These are phyloP conservation scores for Drosophila lacteicornis DNA, from an alignment of 1,140 invertebrate species.

Conservation along the genomic window DNA sequence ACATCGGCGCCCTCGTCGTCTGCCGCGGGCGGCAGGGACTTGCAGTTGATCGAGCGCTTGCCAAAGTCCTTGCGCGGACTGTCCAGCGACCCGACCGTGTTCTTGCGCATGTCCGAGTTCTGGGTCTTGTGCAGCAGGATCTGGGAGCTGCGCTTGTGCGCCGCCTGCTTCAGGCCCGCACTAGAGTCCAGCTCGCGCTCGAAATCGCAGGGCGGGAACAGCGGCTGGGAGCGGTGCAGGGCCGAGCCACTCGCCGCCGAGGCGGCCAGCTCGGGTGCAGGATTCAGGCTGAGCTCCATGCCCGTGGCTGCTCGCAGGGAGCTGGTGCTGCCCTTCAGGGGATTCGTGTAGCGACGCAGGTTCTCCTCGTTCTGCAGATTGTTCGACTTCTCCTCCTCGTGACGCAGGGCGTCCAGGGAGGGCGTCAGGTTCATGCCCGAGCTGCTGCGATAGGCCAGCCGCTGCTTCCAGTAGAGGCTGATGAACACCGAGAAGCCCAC, in stretches of 20 bases:
- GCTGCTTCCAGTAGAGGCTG: constrained; percentile 86
- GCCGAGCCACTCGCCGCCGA: constrained; percentile 86
- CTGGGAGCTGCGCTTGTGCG: constrained; percentile 86
- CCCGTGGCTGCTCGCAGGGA: constrained; percentile 81
- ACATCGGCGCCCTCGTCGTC: constrained; percentile 86
- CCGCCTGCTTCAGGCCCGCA: constrained; percentile 66
- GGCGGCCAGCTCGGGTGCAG: constrained; percentile 83
- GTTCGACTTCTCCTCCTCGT: constrained; percentile 94
- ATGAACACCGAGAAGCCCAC: constrained; percentile 81
- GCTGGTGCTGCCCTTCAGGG: constrained; percentile 84
- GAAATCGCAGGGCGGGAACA: constrained; percentile 86
- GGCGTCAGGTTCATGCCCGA: constrained; percentile 86
- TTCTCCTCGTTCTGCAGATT: constrained; percentile 96
- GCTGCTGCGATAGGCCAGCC: constrained; percentile 86
- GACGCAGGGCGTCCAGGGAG: constrained; percentile 87
- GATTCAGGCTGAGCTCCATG: constrained; percentile 86
- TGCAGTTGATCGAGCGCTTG: constrained; percentile 87
- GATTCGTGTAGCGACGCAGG: constrained; percentile 88
- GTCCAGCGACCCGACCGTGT: constrained; percentile 90
- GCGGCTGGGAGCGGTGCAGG: constrained; percentile 87
- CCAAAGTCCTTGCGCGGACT: constrained; percentile 92
- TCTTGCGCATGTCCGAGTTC: constrained; percentile 91
- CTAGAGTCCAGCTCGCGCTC: constrained; percentile 74
- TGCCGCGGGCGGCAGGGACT: constrained; percentile 83
- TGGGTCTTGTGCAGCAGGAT: constrained; percentile 90